Conservation (phyloP, 2,797 vertebrate species). For the Anisognathus igniventris region DNA sequence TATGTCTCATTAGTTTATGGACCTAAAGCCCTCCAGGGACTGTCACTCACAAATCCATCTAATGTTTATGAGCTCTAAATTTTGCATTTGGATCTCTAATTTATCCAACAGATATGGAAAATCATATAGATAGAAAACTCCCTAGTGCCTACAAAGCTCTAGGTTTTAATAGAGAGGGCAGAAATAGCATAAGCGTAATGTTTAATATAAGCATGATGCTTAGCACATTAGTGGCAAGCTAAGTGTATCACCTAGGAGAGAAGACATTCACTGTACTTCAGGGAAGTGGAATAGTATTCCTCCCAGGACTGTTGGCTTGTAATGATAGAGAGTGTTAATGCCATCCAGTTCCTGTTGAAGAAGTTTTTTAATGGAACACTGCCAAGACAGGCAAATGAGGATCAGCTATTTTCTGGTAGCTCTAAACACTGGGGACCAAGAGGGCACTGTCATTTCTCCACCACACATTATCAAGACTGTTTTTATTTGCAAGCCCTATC, state of each 20-base stretch:
- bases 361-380: neutral
- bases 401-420: neutral
- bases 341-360: neutral
- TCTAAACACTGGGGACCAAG: neutral
- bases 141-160: conserved; percentile 58
- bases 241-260: neutral
- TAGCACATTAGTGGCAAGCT: conserved; percentile 21
- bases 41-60: conserved; percentile 68
- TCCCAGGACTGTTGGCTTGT: neutral
- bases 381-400: neutral
- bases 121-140: conserved; percentile 53
- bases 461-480: neutral
- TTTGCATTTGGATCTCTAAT: conserved; percentile 69
- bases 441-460: neutral
- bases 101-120: conserved; percentile 51
- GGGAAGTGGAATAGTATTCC: neutral
- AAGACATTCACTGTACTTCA: neutral
- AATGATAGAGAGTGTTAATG: neutral
- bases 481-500: neutral
- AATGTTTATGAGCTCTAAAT: conserved; percentile 61
- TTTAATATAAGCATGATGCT: conserved; percentile 49
- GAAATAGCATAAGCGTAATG: conserved; percentile 40
- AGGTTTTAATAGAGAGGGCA: conserved; percentile 53
- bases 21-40: conserved; percentile 66
- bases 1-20: conserved; percentile 69